These are phyloP conservation scores for Tympanoctomys barrerae DNA, from an alignment of 2,797 vertebrate species.

Conservation along the genomic window DNA sequence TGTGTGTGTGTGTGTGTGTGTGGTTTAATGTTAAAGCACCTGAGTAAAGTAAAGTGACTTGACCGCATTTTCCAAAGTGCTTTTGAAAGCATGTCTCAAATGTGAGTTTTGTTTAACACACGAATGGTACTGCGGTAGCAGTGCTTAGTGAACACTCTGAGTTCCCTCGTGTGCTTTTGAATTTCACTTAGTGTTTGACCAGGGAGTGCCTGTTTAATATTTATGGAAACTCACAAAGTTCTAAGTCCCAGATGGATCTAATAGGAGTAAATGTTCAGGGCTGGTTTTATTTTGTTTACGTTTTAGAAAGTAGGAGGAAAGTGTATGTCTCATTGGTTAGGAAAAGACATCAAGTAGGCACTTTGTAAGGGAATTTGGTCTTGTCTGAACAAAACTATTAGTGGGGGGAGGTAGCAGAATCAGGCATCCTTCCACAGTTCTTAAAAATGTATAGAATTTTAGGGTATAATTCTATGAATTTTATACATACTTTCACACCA, in stretches of 20 bases:
- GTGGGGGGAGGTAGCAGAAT: neutral
- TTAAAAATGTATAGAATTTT: neutral
- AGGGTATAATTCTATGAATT: neutral
- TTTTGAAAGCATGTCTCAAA: conserved; percentile 54
- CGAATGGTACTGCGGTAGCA: neutral
- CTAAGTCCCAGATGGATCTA: conserved; percentile 32
- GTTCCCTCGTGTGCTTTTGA: neutral
- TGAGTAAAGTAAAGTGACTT: neutral
- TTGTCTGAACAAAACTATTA: neutral
- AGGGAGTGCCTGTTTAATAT: conserved; percentile 54
- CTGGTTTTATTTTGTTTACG: conserved; percentile 52
- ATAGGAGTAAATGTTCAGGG: conserved; percentile 9
- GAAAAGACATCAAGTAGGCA: neutral
- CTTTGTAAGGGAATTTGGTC: neutral
- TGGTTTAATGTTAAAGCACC: conserved; percentile 12
- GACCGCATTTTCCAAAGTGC: conserved; percentile 68
- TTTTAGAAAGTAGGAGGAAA: neutral
- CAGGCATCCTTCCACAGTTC: neutral
- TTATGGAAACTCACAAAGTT: conserved; percentile 40
- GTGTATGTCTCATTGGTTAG: neutral
- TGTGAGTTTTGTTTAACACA: conserved; percentile 26
- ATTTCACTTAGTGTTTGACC: conserved; percentile 46
- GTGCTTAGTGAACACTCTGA: neutral
- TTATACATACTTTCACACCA: fast-evolving
- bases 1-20: neutral